Conservation (phyloP, 2,113 vertebrate species). For the Sylvia atricapilla region DNA sequence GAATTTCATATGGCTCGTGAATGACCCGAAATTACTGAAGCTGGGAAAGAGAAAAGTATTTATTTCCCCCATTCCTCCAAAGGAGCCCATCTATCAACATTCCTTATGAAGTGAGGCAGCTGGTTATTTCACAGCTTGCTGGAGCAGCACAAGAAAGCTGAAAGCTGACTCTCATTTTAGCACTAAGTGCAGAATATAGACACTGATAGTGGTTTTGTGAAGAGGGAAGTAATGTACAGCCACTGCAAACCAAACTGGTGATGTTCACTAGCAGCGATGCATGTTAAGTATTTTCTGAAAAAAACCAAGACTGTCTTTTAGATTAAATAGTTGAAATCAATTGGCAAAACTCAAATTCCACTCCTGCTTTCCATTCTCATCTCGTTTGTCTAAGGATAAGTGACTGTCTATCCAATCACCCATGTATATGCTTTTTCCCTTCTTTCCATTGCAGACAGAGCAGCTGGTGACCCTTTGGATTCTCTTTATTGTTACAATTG, state of each 20-base stretch:
- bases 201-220: background rate
- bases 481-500: slow-evolving; percentile 73
- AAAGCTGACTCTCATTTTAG: background rate
- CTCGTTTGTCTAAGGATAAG: background rate
- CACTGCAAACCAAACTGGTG: background rate
- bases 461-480: slow-evolving; percentile 78
- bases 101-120: background rate
- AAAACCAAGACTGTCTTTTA: background rate
- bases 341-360: background rate
- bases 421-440: background rate
- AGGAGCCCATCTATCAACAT: background rate
- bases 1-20: background rate
- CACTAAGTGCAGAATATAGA: background rate
- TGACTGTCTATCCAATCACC: background rate
- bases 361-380: background rate
- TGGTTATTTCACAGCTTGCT: slow-evolving; percentile 48
- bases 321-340: background rate
- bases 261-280: background rate
- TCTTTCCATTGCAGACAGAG: slow-evolving; percentile 68
- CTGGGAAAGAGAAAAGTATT: background rate
- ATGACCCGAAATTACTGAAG: background rate
- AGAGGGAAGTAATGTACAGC: background rate
- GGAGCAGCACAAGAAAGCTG: background rate
- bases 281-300: background rate
- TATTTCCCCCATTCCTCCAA: background rate